Evolutionary conservation across 2,888 invertebrate species (phyloP), one percentile per base, ranked within the genome.

Genomic region (Ochropacha duplaris): DNA sequence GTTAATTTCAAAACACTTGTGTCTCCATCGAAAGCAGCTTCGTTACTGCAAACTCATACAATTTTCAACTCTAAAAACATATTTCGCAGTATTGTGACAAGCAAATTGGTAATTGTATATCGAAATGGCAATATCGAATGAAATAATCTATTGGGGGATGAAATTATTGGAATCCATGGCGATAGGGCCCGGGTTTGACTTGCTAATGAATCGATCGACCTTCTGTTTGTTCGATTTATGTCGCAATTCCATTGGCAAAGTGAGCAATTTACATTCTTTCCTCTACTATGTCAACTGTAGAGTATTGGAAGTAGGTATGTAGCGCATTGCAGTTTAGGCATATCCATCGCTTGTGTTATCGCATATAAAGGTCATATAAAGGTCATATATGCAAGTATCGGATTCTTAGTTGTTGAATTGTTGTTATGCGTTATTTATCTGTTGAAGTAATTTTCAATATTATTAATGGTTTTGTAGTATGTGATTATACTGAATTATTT

Each of bases 141-240:
- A 31, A 31, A 31, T 1, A 64, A 72, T 70, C 66, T 65, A 69
- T 64, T 68, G 57, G 55, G 31, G 60, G 51, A 62, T 66, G 58
- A 72, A 19, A 70, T 71, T 60, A 71, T 68, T 59, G 61, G 65
- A 69, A 63, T 58, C 55, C 60, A 24, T 28, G 34, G 36, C 57
- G 60, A 54, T 58, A 54, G 63, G 49, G 56, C 55, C 52, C 64
- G 68, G 9, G 44, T 44, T 74, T 72, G 72, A 74, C 73, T 79
- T 76, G 73, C 71, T 73, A 79, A 79, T 78, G 72, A 71, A 62
- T 61, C 63, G 65, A 59, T 62, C 55, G 58, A 61, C 61, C 58
- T 60, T 62, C 65, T 68, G 62, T 69, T 71, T 71, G 66, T 51
- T 54, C 31, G 57, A 24, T 52, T 54, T 28, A 9, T 34, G 50